phyloP scores from a whole-genome alignment of 2,888 invertebrate species.

The Yponomeuta cagnagella region DNA sequence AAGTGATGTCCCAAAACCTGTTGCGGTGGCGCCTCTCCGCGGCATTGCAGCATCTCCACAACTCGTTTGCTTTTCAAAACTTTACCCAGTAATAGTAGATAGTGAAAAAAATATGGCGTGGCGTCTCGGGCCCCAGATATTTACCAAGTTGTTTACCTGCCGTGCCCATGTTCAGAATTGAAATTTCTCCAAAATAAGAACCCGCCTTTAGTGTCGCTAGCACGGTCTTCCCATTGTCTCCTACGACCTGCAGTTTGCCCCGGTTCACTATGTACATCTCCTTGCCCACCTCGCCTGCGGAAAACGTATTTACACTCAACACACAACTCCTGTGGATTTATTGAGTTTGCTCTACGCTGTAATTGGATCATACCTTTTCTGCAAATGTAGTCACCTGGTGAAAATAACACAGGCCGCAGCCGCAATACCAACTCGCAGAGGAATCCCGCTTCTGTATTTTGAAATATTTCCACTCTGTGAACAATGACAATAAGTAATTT shows the following conservation, averaged over 20 bases:
- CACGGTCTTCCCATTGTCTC: constrained; percentile 95
- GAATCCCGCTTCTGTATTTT: constrained; percentile 99
- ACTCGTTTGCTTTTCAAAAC: constrained; percentile 68
- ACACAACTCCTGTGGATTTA: too few species aligned
- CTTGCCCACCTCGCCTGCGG: constrained; percentile 97
- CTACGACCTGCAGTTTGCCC: constrained; percentile 95
- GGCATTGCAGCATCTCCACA: constrained; percentile 74
- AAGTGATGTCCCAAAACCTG: constrained; percentile 70
- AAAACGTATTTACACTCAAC: constrained; percentile 23
- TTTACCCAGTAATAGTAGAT: constrained; percentile 49
- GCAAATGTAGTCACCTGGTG: constrained; percentile 99
- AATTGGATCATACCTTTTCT: constrained; percentile 88
- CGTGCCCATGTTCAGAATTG: constrained; percentile 99
- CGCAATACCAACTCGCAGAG: constrained; percentile 96
- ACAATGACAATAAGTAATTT: constrained; percentile 14
- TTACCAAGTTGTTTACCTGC: constrained; percentile 98
- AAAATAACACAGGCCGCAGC: constrained; percentile 96
- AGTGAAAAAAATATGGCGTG: constrained; percentile 67
- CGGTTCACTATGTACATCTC: constrained; percentile 99
- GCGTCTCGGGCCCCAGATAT: constrained; percentile 82
- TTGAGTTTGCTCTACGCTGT: too few species aligned
- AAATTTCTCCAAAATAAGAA: constrained; percentile 99
- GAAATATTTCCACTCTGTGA: constrained; percentile 95
- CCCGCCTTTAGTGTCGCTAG: constrained; percentile 98
- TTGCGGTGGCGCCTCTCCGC: constrained; percentile 67